A percentile compares a stretch with the other conserved stretches of the same genome.
phyloP scores from a whole-genome alignment of 2,888 invertebrate genomes.

The Aethes cnicana region DNA sequence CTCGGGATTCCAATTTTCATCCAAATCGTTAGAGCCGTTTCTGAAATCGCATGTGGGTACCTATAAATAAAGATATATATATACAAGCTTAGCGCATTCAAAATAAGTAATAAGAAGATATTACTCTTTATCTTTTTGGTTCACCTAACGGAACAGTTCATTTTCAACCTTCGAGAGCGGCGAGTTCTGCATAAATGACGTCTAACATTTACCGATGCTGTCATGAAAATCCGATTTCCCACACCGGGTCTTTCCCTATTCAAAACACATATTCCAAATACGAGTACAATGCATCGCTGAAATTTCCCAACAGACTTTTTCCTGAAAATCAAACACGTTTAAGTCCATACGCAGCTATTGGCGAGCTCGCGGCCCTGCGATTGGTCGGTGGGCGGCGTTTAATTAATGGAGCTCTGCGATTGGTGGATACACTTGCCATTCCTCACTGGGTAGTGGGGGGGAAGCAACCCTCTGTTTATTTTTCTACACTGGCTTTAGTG shows the following conservation, averaged over 20 bases:
- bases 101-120: too few relatives aligned
- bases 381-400: slow-evolving; percentile 67
- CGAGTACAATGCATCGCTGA: slow-evolving; percentile 51
- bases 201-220: too few relatives aligned
- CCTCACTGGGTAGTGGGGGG: slow-evolving; percentile 54
- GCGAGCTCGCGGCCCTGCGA: slow-evolving; percentile 42
- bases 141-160: too few relatives aligned
- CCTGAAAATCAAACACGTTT: slow-evolving; percentile 56
- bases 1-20: too few relatives aligned
- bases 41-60: too few relatives aligned
- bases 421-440: slow-evolving; percentile 54
- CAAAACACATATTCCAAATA: slow-evolving; percentile 36
- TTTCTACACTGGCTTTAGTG: slow-evolving; percentile 75
- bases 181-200: too few relatives aligned
- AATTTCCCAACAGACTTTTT: slow-evolving; percentile 58
- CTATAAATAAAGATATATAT: too few relatives aligned
- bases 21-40: too few relatives aligned
- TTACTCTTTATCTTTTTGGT: too few relatives aligned
- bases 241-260: slow-evolving; percentile 28
- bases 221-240: too few relatives aligned
- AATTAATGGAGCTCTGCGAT: slow-evolving; percentile 41
- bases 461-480: slow-evolving; percentile 77
- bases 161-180: too few relatives aligned
- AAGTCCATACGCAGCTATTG: slow-evolving; percentile 54
- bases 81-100: too few relatives aligned